These are phyloP conservation scores for Phyllotreta striolata DNA, from an alignment of 2,888 invertebrate genomes.

Conservation along the genomic window DNA sequence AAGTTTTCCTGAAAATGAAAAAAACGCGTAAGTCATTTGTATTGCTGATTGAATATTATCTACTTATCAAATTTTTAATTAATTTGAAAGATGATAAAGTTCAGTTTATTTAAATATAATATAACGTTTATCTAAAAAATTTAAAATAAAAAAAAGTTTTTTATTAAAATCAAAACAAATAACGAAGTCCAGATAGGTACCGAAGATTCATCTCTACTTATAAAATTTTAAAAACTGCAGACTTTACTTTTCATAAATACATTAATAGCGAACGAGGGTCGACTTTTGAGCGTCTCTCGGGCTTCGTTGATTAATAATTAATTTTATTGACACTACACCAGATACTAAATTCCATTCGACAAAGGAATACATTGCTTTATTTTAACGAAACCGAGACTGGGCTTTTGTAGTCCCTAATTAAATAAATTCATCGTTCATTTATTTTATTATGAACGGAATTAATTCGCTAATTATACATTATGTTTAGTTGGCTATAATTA, in stretches of 20 bases:
- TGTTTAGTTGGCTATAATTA: too few species aligned
- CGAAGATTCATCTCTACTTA: constrained; percentile 10
- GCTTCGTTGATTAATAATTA: constrained; percentile 27
- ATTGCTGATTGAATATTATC: too few species aligned
- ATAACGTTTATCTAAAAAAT: not conserved
- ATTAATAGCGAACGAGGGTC: constrained; percentile 30
- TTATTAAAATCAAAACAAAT: too few species aligned
- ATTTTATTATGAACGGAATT: not conserved
- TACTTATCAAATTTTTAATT: too few species aligned
- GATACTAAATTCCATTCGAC: constrained; percentile 14
- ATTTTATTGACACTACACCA: constrained; percentile 25
- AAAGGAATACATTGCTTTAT: constrained; percentile 7
- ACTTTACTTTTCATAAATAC: constrained; percentile 39
- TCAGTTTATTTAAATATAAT: not conserved
- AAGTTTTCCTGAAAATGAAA: too few species aligned
- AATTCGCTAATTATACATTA: not conserved
- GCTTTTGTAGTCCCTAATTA: too few species aligned
- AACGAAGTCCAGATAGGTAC: not conserved
- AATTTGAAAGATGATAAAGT: not conserved
- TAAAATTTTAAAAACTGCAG: constrained; percentile 24
- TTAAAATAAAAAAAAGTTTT: too few species aligned
- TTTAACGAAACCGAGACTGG: too few species aligned
- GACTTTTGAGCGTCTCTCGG: constrained; percentile 11
- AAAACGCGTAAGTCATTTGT: too few species aligned
- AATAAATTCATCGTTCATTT: too few species aligned